phyloP scores from a whole-genome alignment of 2,888 invertebrate species.

The Xestia rhomboidea region DNA sequence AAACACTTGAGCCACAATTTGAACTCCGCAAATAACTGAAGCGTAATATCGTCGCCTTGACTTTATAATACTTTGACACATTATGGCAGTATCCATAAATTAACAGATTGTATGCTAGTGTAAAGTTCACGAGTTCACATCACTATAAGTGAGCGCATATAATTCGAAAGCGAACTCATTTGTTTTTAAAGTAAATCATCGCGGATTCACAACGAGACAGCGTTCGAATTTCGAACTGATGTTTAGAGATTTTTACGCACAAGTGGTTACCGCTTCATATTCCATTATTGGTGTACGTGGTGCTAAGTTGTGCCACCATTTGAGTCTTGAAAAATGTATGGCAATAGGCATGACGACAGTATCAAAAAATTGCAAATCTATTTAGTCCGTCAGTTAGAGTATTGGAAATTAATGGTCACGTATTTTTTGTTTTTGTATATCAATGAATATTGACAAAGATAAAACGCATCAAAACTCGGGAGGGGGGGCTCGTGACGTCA shows the following conservation, averaged over 20 bases:
- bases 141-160: background rate
- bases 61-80: background rate
- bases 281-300: background rate
- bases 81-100: background rate
- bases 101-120: background rate
- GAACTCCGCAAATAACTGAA: conserved; percentile 17
- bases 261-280: too few species aligned
- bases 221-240: background rate
- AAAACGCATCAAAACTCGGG: too few species aligned
- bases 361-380: too few species aligned
- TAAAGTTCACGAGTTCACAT: background rate
- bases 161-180: background rate
- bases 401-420: too few species aligned
- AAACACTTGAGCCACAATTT: conserved; percentile 28
- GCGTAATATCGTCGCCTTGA: background rate
- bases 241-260: background rate
- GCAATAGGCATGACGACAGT: too few species aligned
- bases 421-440: too few species aligned
- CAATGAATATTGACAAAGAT: too few species aligned
- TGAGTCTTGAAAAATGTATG: too few species aligned
- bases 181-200: background rate
- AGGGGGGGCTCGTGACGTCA: too few species aligned
- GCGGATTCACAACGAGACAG: background rate
- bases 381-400: too few species aligned
- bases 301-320: background rate